A percentile compares a stretch with the other conserved stretches of the same genome.
Evolutionary conservation across 92 coral and sea anemone species (phyloP).

Genomic region (Palythoa caribaeorum): DNA sequence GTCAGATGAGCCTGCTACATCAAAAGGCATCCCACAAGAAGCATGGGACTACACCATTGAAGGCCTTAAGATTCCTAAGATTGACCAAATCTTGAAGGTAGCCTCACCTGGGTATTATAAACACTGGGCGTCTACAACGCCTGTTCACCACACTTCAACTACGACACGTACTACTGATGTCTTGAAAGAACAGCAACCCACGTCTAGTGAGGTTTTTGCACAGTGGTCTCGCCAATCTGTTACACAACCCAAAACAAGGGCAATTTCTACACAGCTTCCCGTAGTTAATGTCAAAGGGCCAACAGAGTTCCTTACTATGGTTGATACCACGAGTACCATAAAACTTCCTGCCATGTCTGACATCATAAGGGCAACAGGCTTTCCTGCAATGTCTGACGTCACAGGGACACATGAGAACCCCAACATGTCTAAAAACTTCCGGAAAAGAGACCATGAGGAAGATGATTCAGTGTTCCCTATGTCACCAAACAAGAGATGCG

Average conservation of each 20-base stretch:
- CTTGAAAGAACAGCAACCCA: background rate
- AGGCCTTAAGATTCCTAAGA: constrained; percentile 26
- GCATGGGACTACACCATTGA: constrained; percentile 7
- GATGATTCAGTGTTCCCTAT: no score
- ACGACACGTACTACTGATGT: background rate
- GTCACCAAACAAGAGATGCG: background rate
- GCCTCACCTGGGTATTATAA: background rate
- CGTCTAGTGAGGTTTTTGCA: background rate
- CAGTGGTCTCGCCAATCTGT: background rate
- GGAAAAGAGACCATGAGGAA: no score
- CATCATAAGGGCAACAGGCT: background rate
- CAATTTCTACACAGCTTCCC: background rate
- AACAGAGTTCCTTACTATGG: background rate
- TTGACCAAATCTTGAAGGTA: background rate
- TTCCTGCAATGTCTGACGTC: background rate
- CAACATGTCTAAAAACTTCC: background rate
- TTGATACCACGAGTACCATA: background rate
- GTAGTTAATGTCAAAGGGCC: background rate
- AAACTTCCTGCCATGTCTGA: background rate
- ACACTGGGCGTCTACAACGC: background rate
- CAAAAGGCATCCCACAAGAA: background rate
- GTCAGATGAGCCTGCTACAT: background rate
- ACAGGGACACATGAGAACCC: background rate
- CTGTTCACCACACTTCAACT: background rate
- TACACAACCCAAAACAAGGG: background rate